Evolutionary conservation across 2,888 invertebrate species (phyloP).

Genomic region (Conchocele bisecta): DNA sequence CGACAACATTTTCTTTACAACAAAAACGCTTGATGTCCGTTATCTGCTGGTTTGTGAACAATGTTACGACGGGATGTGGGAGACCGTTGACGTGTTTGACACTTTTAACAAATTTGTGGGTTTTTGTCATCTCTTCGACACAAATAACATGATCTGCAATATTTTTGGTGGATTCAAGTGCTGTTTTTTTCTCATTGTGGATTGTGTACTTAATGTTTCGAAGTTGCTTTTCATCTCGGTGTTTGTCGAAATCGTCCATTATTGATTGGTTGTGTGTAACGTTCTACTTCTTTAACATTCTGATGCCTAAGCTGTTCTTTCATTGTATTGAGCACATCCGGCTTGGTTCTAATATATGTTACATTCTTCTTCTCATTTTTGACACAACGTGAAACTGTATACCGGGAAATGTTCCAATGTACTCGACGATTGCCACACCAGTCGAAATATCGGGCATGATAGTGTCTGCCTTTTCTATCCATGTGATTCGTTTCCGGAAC

Average conservation of each 20-base stretch:
- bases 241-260: slow-evolving; percentile 3
- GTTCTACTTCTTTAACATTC: slow-evolving; percentile 4
- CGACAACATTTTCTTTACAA: neutral
- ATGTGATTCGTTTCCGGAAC: slow-evolving; percentile 22
- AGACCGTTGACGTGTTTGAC: slow-evolving; percentile 28
- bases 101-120: slow-evolving; percentile 32
- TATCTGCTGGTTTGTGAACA: slow-evolving; percentile 36
- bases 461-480: neutral
- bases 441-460: neutral
- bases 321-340: neutral
- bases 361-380: slow-evolving; percentile 6
- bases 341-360: slow-evolving; percentile 19
- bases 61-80: slow-evolving; percentile 26
- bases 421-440: slow-evolving; percentile 13
- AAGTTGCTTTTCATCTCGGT: slow-evolving; percentile 15
- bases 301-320: slow-evolving; percentile 14
- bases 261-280: neutral
- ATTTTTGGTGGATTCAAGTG: neutral
- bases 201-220: slow-evolving; percentile 10
- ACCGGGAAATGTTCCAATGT: slow-evolving; percentile 18
- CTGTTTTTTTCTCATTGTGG: neutral
- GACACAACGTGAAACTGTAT: slow-evolving; percentile 2
- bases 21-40: slow-evolving; percentile 31
- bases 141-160: slow-evolving; percentile 37
- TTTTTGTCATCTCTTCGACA: slow-evolving; percentile 46